Percentiles rank a stretch among this genome's conserved stretches.
Evolutionary conservation across 2,797 vertebrate species (phyloP).

Genomic region (Hemitrygon akajei): DNA sequence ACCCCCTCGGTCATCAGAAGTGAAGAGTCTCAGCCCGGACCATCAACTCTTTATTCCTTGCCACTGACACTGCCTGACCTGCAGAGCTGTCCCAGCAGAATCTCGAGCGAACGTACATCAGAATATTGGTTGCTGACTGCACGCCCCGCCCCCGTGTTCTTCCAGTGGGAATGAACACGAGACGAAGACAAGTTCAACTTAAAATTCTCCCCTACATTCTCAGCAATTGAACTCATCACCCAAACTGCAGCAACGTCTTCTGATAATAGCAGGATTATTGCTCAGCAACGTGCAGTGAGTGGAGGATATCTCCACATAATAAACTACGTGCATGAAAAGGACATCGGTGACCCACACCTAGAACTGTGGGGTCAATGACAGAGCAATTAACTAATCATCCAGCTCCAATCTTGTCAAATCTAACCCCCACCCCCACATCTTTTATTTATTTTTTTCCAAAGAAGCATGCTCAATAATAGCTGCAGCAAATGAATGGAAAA

Average conservation of each 20-base stretch:
- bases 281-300: neutral
- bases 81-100: too few species aligned
- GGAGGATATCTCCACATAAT: too few species aligned
- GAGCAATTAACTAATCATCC: neutral
- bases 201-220: neutral
- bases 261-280: neutral
- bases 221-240: neutral
- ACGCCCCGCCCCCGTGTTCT: too few species aligned
- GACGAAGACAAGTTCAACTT: too few species aligned
- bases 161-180: too few species aligned
- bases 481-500: neutral
- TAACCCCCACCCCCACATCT: too few species aligned
- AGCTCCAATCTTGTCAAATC: neutral
- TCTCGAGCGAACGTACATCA: too few species aligned
- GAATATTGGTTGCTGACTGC: too few species aligned
- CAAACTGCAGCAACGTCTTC: neutral
- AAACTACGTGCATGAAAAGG: neutral
- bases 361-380: neutral
- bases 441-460: neutral
- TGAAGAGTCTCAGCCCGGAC: too few species aligned
- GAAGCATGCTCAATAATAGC: neutral
- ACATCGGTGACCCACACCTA: neutral
- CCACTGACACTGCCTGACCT: too few species aligned
- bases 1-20: too few species aligned
- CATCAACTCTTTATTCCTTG: too few species aligned